phyloP scores from a whole-genome alignment of 2,888 invertebrate genomes.

The Limnephilus auricula region DNA sequence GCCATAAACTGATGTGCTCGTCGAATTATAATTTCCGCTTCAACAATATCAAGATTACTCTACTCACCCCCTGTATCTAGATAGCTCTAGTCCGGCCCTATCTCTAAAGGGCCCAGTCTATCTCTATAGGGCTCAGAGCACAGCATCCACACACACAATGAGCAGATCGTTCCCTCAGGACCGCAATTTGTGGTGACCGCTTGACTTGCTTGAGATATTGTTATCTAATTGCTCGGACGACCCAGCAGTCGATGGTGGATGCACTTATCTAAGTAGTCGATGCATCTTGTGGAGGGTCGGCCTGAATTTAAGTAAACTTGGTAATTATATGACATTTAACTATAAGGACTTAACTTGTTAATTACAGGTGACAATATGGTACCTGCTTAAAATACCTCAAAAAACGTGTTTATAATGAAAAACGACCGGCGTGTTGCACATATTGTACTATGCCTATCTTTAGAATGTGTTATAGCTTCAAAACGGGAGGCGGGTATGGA shows the following conservation, averaged over 20 bases:
- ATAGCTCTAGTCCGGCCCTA: background rate
- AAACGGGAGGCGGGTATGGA: too few species aligned
- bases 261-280: conserved; percentile 39
- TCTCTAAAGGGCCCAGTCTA: background rate
- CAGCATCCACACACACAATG: background rate
- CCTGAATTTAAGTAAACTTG: background rate
- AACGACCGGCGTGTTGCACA: too few species aligned
- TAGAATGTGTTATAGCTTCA: too few species aligned
- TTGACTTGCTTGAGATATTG: conserved; percentile 48
- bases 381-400: too few species aligned
- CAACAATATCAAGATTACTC: background rate
- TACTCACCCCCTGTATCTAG: background rate
- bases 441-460: too few species aligned
- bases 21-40: background rate
- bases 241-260: conserved; percentile 20
- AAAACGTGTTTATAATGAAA: too few species aligned
- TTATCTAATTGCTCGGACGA: conserved; percentile 42
- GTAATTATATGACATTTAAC: background rate
- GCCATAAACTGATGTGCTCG: background rate
- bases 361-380: too few species aligned
- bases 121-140: background rate
- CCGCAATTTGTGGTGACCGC: conserved; percentile 50
- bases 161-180: conserved; percentile 44
- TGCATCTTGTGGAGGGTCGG: background rate
- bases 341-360: too few species aligned